Percentiles rank a stretch among this genome's conserved stretches.
Conservation (phyloP, 2,888 invertebrate species). For the Caenorhabditis sp. region DNA sequence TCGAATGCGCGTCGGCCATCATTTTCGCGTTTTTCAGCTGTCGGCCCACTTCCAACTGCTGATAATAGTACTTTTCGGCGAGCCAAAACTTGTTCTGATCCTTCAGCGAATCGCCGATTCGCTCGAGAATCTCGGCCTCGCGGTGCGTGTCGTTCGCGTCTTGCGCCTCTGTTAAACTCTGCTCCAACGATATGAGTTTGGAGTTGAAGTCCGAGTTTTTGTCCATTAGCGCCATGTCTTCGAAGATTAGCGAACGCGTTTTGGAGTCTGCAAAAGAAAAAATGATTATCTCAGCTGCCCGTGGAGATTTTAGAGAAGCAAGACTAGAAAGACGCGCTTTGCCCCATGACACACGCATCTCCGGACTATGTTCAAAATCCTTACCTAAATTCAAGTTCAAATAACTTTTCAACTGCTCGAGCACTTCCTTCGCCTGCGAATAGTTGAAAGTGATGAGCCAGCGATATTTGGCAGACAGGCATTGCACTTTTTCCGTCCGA, state of each 20-base stretch:
- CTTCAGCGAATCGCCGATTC: slow-evolving; percentile 14
- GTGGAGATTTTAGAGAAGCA: too few relatives aligned
- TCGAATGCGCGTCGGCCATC: slow-evolving; percentile 54
- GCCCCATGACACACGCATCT: too few relatives aligned
- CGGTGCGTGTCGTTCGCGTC: slow-evolving; percentile 39
- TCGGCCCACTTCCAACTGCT: slow-evolving; percentile 51
- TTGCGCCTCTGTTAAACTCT: slow-evolving; percentile 50
- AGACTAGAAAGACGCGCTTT: too few relatives aligned
- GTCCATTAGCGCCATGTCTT: slow-evolving; percentile 18
- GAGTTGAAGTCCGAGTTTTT: neutral
- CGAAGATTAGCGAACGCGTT: slow-evolving; percentile 37
- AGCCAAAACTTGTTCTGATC: slow-evolving; percentile 2
- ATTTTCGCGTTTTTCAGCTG: slow-evolving; percentile 48
- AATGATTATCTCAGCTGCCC: too few relatives aligned
- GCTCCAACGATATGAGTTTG: slow-evolving; percentile 26
- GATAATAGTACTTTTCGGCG: slow-evolving; percentile 46
- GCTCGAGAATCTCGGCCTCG: slow-evolving; percentile 38
- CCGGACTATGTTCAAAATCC: too few relatives aligned
- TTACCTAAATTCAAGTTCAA: neutral
- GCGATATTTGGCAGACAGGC: slow-evolving; percentile 35
- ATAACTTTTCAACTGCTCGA: slow-evolving; percentile 2
- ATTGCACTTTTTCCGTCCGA: slow-evolving; percentile 17
- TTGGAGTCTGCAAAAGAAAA: slow-evolving; percentile 24
- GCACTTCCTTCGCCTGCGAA: neutral
- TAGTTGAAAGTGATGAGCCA: slow-evolving; percentile 1